Base-by-base conservation (phyloP, 2,888 invertebrate genomes). In the Diaperis boleti region DNA sequence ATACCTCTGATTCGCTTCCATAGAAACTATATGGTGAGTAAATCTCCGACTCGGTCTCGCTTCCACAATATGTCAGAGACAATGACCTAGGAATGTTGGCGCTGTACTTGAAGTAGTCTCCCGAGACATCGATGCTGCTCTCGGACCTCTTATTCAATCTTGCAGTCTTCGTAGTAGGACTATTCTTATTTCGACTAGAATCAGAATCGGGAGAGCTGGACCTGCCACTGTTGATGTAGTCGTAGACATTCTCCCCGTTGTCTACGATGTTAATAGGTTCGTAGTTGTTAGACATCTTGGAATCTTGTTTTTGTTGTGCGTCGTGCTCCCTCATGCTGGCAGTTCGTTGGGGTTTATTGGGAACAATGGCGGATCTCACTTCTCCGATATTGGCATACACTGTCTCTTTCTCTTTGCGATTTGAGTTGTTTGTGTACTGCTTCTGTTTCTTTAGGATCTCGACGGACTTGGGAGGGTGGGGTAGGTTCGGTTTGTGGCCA, bases 381-480 rank as follows among this genome's bases (percentile, higher is more conserved):
- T 93, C 93, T 79, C 94, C 91, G 80, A 91, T 85, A 84, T 94
- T 94, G 68, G 92, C 93, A 82, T 94, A 94, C 76, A 93, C 89
- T 71, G 86, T 89, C 72, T 86, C 86, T 5, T 69, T 66, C 64
- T 76, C 77, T 31, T 72, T 75, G 1, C 52, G 55, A 78, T 14
- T 50, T 0, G 71, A 71, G 31, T 54, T 71, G 22, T 70, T 63
- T 20, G 68, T 73, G 4, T 44, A 81, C 68, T 85, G 86, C 82
- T 13, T 81, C 72, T 78, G 85, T 82, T 71, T 85, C 82, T 70
- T 85, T 82, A 72, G 59, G 62, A 80, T 64, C 76, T 77, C 65
- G 29, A 85, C 85, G 47, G 89, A 89, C 79, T 90, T 91, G 0
- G 92, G 92, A 14, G 92, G 92, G 83, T 85, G 66, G 15, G 91